Base-by-base conservation (phyloP, 1,140 invertebrate genomes). In the Orchesella cincta region DNA sequence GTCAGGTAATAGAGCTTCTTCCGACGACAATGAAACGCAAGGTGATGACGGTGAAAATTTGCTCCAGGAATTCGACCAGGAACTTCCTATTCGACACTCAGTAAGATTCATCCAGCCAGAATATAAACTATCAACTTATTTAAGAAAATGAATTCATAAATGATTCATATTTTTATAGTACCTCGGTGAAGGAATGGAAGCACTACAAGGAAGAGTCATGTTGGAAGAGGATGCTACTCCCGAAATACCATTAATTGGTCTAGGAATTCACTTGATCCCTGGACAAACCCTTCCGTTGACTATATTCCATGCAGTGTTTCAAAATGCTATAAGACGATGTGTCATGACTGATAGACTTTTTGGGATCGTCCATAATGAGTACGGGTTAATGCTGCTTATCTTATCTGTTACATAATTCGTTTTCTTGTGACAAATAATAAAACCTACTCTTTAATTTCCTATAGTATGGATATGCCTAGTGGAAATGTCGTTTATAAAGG, bases 261-360 rank as follows among this genome's bases (percentile, higher is more conserved):
- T 89, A 52, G 88, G 89, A 52, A 85, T 92, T 33, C 86, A 92
- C 16, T 83, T 91, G 39, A 89, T 93, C 76, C 92, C 92, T 31
- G 92, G 91, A 8, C 91, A 93, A 84, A 92, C 89, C 29, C 84
- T 93, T 33, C 92, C 92, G 0, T 86, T 93, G 28, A 89, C 90
- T 78, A 86, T 91, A n/a, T 89, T 88, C 78, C 86, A 88, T 52
- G 33, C 84, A 85, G 33, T 86, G 85, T 51, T 87, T 89, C 36
- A 85, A 87, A 39, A 89, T 90, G 89, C 83, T 90, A 39, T 85
- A 85, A 76, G 84, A 84, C n/a, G 87, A 88, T 82, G 77, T 74
- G 87, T 91, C 29, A 84, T 87, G 28, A 86, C 86, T 31, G 87
- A 91, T 81, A 85, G 87, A 36, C 90, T 90, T 26, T 90, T 92